Conservation (phyloP, 2,888 invertebrate genomes). For the Pachliopta kotzebuea region DNA sequence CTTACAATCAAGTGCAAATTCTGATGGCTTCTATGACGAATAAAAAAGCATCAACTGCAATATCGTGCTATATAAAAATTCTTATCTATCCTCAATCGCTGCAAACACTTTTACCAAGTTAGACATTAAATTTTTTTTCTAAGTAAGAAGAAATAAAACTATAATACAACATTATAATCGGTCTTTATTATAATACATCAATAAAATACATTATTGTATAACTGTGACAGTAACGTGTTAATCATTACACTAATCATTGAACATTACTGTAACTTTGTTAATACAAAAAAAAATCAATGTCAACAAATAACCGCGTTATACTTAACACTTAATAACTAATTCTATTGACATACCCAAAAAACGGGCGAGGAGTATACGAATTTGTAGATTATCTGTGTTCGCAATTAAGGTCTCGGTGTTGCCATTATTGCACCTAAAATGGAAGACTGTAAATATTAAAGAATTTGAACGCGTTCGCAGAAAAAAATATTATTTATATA, state of each 20-base stretch:
- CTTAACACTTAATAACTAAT: conserved; percentile 12
- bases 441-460: conserved; percentile 30
- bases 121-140: not conserved
- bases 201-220: conserved; percentile 71
- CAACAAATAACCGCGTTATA: conserved; percentile 26
- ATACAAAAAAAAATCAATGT: conserved; percentile 24
- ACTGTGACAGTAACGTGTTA: conserved; percentile 61
- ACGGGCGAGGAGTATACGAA: conserved; percentile 4
- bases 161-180: conserved; percentile 41
- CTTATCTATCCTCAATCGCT: too few species aligned
- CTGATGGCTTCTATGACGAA: too few species aligned
- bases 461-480: conserved; percentile 16
- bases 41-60: too few species aligned
- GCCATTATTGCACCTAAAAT: not conserved
- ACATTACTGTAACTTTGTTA: conserved; percentile 22
- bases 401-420: not conserved
- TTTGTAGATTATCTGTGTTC: conserved; percentile 21
- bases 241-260: conserved; percentile 32
- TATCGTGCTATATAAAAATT: too few species aligned
- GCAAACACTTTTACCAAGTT: too few species aligned
- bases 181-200: conserved; percentile 61
- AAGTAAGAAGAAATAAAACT: conserved; percentile 31
- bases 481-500: conserved; percentile 5
- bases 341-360: conserved; percentile 22
- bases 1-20: too few species aligned